Conservation (phyloP, 2,113 vertebrate species). For the Excalfactoria chinensis region DNA sequence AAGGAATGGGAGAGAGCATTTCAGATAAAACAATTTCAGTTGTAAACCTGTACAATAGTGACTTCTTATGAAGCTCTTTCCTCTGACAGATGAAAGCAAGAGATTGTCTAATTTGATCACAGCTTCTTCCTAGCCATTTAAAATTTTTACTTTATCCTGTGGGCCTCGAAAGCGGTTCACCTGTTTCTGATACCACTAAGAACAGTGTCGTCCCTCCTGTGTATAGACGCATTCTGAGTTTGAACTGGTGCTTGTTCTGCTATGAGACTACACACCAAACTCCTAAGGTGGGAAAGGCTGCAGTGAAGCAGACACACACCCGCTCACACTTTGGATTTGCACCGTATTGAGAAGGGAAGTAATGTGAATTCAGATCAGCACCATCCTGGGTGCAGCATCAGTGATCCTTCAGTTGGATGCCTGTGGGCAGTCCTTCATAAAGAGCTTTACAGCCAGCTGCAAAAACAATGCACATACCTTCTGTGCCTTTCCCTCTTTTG, state of each 20-base stretch:
- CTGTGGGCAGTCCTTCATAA: neutral
- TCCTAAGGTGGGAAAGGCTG: neutral
- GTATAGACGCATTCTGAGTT: neutral
- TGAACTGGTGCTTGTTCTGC: neutral
- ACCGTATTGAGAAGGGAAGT: accelerated
- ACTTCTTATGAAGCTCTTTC: neutral
- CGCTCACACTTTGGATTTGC: neutral
- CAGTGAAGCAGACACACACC: neutral
- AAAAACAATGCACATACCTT: conserved; percentile 61
- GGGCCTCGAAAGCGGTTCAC: neutral
- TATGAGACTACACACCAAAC: neutral
- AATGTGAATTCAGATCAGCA: neutral
- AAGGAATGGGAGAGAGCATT: neutral
- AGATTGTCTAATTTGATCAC: neutral
- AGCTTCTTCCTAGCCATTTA: neutral
- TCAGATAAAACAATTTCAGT: neutral
- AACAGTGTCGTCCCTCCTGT: neutral
- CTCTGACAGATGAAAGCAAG: neutral
- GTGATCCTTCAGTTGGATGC: neutral
- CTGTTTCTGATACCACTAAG: neutral
- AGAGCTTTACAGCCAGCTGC: neutral
- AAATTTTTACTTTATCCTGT: neutral
- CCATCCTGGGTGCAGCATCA: neutral
- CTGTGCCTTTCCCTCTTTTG: conserved; percentile 56
- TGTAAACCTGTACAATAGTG: neutral